Conservation (phyloP, 2,797 vertebrate species). For the Cephalopachus bancanus region DNA sequence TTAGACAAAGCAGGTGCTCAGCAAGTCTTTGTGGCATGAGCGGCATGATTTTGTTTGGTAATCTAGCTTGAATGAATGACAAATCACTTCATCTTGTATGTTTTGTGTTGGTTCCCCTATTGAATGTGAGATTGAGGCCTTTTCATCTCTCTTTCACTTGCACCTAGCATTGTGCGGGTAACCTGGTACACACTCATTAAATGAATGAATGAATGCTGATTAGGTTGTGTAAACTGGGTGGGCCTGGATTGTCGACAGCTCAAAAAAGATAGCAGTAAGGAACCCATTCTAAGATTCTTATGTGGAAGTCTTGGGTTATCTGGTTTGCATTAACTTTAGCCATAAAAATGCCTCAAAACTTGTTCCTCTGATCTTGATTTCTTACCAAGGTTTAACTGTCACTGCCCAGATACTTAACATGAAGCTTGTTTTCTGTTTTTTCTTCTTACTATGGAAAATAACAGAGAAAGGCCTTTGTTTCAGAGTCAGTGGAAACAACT, state of each 20-base stretch:
- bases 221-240: neutral
- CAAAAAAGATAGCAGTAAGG: neutral
- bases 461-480: constrained; percentile 3
- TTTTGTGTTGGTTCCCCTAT: neutral
- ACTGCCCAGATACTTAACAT: constrained; percentile 55
- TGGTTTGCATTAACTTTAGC: constrained; percentile 31
- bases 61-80: neutral
- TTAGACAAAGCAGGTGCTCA: neutral
- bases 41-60: neutral
- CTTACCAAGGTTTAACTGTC: constrained; percentile 35
- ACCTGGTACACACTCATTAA: neutral
- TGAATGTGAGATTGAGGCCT: neutral
- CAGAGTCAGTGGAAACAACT: neutral
- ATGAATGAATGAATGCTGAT: neutral
- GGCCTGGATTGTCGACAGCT: neutral
- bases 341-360: constrained; percentile 54
- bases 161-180: neutral
- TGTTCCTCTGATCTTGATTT: constrained; percentile 49
- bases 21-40: constrained; percentile 1
- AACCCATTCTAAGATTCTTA: neutral
- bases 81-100: neutral
- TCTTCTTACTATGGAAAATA: neutral
- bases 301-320: neutral
- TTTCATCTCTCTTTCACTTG: neutral
- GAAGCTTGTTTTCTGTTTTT: neutral